Evolutionary conservation across 2,113 vertebrate species (phyloP).

Genomic region (Acrocephalus kingi): DNA sequence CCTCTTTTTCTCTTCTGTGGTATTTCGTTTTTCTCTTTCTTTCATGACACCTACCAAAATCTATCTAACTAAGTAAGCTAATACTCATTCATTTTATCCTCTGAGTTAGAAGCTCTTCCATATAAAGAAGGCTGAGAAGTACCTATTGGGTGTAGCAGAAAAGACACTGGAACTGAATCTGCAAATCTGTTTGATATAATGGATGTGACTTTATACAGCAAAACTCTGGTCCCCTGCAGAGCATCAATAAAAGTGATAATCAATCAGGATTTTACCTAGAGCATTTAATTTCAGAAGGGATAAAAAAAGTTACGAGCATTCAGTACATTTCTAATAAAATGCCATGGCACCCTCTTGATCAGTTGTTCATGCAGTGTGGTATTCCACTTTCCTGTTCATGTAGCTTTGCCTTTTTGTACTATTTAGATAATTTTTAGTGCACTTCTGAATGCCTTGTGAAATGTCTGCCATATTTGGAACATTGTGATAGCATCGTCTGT

Average conservation of each 20-base stretch:
- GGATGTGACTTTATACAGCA: background rate
- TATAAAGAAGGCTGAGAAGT: background rate
- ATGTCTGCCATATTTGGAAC: background rate
- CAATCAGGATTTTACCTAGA: background rate
- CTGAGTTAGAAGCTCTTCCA: background rate
- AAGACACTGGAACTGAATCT: background rate
- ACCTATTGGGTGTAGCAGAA: background rate
- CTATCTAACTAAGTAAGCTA: background rate
- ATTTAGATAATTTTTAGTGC: background rate
- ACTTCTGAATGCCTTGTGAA: background rate
- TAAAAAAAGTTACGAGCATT: background rate
- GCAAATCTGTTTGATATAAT: background rate
- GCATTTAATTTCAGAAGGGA: background rate
- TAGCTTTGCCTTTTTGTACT: background rate
- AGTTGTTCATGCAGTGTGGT: background rate
- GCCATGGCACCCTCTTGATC: background rate
- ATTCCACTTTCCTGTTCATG: background rate
- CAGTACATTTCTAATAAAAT: background rate
- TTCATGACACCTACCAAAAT: background rate
- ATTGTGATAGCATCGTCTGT: background rate
- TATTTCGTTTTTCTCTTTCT: background rate
- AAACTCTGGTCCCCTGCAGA: background rate
- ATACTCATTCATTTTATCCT: background rate
- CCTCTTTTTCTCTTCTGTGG: background rate
- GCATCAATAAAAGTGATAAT: background rate